Conservation (phyloP, 2,797 vertebrate genomes). For the Ctenosaura bakeri region DNA sequence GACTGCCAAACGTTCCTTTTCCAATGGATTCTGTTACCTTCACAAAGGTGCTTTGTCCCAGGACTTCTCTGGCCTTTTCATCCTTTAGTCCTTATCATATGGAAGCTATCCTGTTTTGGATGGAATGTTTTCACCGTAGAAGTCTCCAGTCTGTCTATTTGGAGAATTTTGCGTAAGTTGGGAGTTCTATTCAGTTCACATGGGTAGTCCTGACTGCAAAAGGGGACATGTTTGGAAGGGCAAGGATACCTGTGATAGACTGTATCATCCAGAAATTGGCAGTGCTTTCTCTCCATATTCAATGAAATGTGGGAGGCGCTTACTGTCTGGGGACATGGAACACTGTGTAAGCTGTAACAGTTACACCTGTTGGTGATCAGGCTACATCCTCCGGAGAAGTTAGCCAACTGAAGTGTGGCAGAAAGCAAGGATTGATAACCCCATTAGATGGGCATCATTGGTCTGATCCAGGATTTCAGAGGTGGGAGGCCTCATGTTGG, state of each 20-base stretch:
- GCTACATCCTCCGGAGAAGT: not conserved
- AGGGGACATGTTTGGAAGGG: not conserved
- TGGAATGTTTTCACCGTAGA: not conserved
- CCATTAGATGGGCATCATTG: not conserved
- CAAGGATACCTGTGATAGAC: too few species aligned
- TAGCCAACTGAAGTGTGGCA: not conserved
- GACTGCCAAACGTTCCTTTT: not conserved
- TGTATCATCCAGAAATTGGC: not conserved
- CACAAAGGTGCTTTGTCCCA: not conserved
- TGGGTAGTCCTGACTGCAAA: not conserved
- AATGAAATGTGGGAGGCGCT: not conserved
- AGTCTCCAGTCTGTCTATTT: not conserved
- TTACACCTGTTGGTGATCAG: not conserved
- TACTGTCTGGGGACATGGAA: not conserved
- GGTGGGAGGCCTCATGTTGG: constrained; percentile 9
- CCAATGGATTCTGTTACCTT: not conserved
- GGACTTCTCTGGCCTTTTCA: not conserved
- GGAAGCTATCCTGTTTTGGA: not conserved
- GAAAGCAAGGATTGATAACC: not conserved
- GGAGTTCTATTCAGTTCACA: not conserved
- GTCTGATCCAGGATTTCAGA: not conserved
- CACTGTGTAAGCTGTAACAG: not conserved
- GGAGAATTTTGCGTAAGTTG: too few species aligned
- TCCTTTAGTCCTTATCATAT: not conserved
- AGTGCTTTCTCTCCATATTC: not conserved